These are phyloP conservation scores for Globicephala melas DNA, from an alignment of 2,113 vertebrate species.

Conservation along the genomic window DNA sequence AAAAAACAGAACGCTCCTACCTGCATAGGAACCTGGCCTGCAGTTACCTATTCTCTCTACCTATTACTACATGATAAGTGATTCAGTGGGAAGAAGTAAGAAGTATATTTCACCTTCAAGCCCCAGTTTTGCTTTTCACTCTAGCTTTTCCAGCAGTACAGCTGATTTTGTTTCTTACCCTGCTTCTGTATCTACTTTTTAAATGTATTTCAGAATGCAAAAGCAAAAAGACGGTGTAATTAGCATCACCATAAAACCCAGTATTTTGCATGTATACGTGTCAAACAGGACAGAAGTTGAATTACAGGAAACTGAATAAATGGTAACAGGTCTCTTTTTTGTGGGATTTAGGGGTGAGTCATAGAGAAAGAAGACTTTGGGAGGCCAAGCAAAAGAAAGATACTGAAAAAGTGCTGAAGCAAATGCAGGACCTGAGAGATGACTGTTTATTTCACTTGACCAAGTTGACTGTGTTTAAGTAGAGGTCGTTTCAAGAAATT, in stretches of 20 bases:
- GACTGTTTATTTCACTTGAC: neutral
- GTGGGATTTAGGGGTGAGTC: neutral
- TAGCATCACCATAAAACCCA: neutral
- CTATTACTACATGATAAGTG: neutral
- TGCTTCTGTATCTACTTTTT: neutral
- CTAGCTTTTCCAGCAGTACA: neutral
- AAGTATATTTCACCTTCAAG: neutral
- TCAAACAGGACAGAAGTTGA: neutral
- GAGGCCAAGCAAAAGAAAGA: neutral
- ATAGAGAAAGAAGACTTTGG: neutral
- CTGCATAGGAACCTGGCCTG: accelerated
- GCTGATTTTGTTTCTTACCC: neutral
- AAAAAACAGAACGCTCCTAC: neutral
- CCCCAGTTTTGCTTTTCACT: neutral
- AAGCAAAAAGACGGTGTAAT: neutral
- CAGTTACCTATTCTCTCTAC: too few relatives aligned
- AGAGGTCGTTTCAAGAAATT: neutral
- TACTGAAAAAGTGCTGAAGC: neutral
- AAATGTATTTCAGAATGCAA: neutral
- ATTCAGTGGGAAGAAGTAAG: neutral
- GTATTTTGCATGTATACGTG: neutral
- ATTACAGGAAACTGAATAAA: neutral
- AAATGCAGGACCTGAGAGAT: neutral
- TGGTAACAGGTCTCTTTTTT: neutral
- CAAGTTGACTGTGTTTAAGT: neutral